Evolutionary conservation across 1,140 invertebrate species (phyloP).

Genomic region (Brachionus rotundiformis): DNA sequence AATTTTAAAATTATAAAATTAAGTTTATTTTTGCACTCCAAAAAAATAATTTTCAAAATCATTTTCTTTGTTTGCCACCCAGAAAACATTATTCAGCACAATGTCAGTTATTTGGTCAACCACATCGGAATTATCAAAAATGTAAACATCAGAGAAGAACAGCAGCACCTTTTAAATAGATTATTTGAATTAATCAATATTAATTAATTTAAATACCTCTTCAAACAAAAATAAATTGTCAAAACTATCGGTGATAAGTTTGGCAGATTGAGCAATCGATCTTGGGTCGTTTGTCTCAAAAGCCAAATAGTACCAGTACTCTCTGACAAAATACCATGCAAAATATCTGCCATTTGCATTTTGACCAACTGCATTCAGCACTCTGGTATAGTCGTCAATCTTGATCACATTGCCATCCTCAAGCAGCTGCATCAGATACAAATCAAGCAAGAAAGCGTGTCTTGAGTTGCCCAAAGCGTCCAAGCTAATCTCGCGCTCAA

Average conservation of each 20-base stretch:
- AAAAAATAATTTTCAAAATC: slow-evolving; percentile 37
- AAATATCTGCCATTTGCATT: slow-evolving; percentile 48
- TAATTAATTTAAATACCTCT: slow-evolving; percentile 1
- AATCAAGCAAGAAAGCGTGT: slow-evolving; percentile 25
- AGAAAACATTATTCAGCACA: slow-evolving; percentile 42
- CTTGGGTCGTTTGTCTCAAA: not conserved
- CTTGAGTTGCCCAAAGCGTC: slow-evolving; percentile 45
- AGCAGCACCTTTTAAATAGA: not conserved
- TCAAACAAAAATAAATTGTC: slow-evolving; percentile 45
- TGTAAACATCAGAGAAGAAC: slow-evolving; percentile 1
- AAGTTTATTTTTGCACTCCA: not conserved
- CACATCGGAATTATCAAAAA: not conserved
- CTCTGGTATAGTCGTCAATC: slow-evolving; percentile 6
- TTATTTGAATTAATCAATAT: not conserved
- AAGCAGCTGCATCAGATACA: not conserved
- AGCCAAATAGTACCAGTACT: slow-evolving; percentile 47
- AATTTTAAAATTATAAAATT: no score
- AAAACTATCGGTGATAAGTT: slow-evolving; percentile 3
- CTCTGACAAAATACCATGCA: slow-evolving; percentile 44
- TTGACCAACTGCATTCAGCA: not conserved
- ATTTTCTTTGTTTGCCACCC: slow-evolving; percentile 34
- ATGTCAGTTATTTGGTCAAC: not conserved
- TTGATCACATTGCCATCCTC: not conserved
- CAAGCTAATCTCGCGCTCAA: not conserved
- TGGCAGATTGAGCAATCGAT: not conserved